Evolutionary conservation across 2,797 vertebrate genomes (phyloP), one percentile per base, ranked within the genome.

Genomic region (Pampus argenteus): DNA sequence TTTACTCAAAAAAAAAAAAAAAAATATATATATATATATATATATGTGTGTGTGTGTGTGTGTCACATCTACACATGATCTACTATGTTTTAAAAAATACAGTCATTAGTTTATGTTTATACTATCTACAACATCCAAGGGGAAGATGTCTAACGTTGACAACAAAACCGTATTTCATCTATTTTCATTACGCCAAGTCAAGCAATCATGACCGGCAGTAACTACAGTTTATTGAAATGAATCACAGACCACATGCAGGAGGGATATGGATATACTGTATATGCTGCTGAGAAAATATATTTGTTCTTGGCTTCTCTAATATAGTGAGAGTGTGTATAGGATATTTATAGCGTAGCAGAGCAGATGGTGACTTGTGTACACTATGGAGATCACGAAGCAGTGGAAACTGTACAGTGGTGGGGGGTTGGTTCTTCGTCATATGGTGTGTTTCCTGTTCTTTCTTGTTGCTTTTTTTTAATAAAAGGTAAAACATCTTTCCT

Each of bases 271-370:
- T 13, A 49, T 56, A n/a, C n/a, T n/a, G n/a, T n/a, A 56, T 28
- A 18, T 40, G 26, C 15, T 11, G 25, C 11, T 54, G 15, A 48
- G 8, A 38, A 9, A 11, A 48, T 3, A 36, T 1, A 26, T 25
- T 31, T 58, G 59, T n/a, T 34, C 22, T 18, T 64, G 47, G 66
- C 55, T n/a, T n/a, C 42, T 59, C 18, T 60, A 31, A 42, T 64
- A 5, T 50, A 45, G 36, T 59, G 29, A 3, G 40, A 66, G 62
- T 23, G 1, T 54, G 56, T 66, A 73, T 10, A 7, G 40, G 52
- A 78, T 83, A 82, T 84, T 83, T 82, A 74, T 79, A 81, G 77
- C 61, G 13, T 13, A 78, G 62, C 79, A 84, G 82, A 85, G 67
- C 77, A 84, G 81, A 82, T 85, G 81, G 66, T 63, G 79, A 79